Conservation (phyloP, 92 coral and sea anemone species). For the Umimayanthus chanpuru region DNA sequence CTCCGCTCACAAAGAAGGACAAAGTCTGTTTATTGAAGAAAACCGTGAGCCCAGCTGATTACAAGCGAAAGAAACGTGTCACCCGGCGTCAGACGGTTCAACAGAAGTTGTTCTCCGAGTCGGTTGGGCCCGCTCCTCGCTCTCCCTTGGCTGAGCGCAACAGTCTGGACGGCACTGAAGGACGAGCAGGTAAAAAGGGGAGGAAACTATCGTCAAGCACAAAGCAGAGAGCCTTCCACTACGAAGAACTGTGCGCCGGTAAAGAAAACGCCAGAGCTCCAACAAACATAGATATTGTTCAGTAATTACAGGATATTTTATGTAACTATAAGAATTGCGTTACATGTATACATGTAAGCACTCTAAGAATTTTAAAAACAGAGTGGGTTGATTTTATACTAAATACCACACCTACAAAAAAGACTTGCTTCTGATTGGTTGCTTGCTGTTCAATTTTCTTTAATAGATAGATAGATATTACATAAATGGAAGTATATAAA, state of each 20-base stretch:
- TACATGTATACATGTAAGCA: neutral
- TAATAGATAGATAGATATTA: too few species aligned
- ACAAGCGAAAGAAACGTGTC: conserved; percentile 60
- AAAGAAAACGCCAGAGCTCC: conserved; percentile 79
- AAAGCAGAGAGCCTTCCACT: conserved; percentile 52
- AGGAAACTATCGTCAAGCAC: conserved; percentile 59
- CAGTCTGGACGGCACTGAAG: conserved; percentile 52
- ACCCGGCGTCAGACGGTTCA: conserved; percentile 79
- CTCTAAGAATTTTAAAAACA: neutral
- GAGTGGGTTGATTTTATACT: too few species aligned
- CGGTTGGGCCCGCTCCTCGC: conserved; percentile 69
- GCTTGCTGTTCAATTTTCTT: too few species aligned
- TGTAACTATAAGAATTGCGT: neutral
- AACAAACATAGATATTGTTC: conserved; percentile 16
- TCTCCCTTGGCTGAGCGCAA: conserved; percentile 92
- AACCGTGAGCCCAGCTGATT: conserved; percentile 75
- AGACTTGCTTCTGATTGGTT: too few species aligned
- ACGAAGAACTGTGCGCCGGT: conserved; percentile 73
- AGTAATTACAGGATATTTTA: neutral
- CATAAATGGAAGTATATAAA: too few species aligned
- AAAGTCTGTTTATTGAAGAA: conserved; percentile 70
- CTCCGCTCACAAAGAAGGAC: conserved; percentile 77
- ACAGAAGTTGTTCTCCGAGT: conserved; percentile 83
- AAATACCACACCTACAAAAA: too few species aligned
- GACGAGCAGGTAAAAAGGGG: conserved; percentile 54